phyloP scores from a whole-genome alignment of 2,888 invertebrate genomes.

The Smittia sp. region DNA sequence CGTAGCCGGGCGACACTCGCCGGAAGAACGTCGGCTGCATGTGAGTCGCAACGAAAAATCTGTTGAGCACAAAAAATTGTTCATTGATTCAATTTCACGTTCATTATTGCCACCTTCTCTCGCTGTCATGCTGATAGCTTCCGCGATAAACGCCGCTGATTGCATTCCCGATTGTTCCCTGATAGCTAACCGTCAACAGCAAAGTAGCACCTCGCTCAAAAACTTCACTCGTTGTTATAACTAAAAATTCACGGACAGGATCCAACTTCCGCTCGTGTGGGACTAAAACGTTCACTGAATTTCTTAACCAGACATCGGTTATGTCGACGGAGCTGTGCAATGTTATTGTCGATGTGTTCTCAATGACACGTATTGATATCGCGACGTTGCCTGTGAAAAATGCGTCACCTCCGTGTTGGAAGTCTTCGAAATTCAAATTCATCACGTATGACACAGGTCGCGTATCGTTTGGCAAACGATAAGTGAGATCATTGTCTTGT shows the following conservation, averaged over 20 bases:
- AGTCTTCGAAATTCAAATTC: neutral
- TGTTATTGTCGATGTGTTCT: slow-evolving; percentile 18
- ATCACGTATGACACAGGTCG: neutral
- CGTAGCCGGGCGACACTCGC: slow-evolving; percentile 18
- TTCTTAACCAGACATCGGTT: neutral
- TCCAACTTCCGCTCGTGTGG: slow-evolving; percentile 3
- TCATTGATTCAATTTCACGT: slow-evolving; percentile 1
- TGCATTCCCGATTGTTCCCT: neutral
- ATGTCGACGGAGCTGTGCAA: slow-evolving; percentile 20
- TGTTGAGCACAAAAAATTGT: slow-evolving; percentile 11
- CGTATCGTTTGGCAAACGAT: slow-evolving; percentile 33
- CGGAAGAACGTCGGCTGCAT: slow-evolving; percentile 29
- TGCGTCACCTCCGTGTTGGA: neutral
- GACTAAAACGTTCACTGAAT: neutral
- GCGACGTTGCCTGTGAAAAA: slow-evolving; percentile 4
- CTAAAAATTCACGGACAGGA: neutral
- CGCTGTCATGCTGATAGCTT: neutral
- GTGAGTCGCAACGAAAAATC: slow-evolving; percentile 29
- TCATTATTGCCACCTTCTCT: slow-evolving; percentile 9
- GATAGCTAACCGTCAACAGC: neutral
- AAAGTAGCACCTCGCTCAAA: neutral
- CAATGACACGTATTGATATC: neutral
- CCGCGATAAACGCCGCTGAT: neutral
- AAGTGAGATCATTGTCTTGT: neutral
- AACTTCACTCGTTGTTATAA: slow-evolving; percentile 1